A percentile compares a stretch with the other conserved stretches of the same genome.
Conservation (phyloP, 2,113 vertebrate species). For the Okapia johnstoni region DNA sequence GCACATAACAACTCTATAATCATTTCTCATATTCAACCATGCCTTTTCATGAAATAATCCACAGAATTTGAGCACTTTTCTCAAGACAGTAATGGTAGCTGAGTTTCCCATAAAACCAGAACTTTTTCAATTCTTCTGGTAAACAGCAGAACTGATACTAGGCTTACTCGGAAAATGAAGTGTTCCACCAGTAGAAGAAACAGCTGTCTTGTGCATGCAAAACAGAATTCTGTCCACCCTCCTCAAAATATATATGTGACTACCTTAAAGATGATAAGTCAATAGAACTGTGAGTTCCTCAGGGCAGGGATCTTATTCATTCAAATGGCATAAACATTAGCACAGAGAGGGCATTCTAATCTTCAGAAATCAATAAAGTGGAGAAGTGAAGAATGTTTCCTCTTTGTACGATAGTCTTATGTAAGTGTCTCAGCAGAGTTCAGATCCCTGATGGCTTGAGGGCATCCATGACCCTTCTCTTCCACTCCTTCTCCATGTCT, state of each 20-base stretch:
- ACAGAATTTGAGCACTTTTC: constrained; percentile 48
- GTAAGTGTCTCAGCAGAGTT: neutral
- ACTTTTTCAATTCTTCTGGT: neutral
- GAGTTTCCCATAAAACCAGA: constrained; percentile 48
- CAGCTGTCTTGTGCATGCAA: neutral
- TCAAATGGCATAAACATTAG: neutral
- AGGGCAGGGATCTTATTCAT: neutral
- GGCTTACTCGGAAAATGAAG: constrained; percentile 32
- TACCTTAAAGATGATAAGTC: neutral
- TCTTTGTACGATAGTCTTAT: neutral
- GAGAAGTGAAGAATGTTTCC: neutral
- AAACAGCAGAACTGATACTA: constrained; percentile 1
- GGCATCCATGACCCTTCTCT: neutral
- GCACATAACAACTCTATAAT: constrained; percentile 34
- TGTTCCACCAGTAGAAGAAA: neutral
- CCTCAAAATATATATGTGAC: neutral
- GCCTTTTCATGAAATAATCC: constrained; percentile 44
- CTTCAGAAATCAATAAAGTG: neutral
- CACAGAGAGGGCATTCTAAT: neutral
- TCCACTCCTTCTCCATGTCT: neutral
- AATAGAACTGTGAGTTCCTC: neutral
- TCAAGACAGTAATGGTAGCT: constrained; percentile 46
- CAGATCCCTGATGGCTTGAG: neutral
- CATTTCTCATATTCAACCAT: constrained; percentile 38
- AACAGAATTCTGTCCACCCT: neutral